Evolutionary conservation across 2,888 invertebrate genomes (phyloP).

Genomic region (Micoletzkya japonica): DNA sequence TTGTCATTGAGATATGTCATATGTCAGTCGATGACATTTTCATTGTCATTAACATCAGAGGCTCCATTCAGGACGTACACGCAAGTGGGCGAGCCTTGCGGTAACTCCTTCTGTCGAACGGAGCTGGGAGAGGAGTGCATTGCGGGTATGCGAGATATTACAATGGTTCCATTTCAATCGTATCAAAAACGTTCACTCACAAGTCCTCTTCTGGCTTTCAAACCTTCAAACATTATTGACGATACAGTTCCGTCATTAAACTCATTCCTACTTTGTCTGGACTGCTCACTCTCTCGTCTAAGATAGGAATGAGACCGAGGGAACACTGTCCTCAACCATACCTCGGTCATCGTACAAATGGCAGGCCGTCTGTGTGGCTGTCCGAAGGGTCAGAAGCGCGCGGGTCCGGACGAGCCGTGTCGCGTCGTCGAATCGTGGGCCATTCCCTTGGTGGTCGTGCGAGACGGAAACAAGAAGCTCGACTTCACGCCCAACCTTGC

Average conservation of each 20-base stretch:
- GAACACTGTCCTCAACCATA: too few species aligned
- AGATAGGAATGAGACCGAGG: too few species aligned
- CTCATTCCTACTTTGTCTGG: too few species aligned
- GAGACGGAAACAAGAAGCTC: slow-evolving; percentile 44
- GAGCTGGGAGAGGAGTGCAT: slow-evolving; percentile 62
- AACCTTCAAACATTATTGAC: too few species aligned
- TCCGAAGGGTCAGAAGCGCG: slow-evolving; percentile 53
- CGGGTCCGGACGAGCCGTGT: slow-evolving; percentile 44
- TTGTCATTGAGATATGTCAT: background rate
- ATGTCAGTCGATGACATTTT: too few species aligned
- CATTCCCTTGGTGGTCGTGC: slow-evolving; percentile 52
- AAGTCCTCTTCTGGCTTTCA: too few species aligned
- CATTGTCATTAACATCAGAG: background rate
- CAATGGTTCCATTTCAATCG: too few species aligned
- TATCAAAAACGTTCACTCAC: too few species aligned
- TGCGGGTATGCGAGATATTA: slow-evolving; percentile 36
- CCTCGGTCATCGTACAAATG: background rate
- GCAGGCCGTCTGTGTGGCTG: slow-evolving; percentile 49
- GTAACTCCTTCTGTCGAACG: slow-evolving; percentile 45
- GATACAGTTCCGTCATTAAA: too few species aligned
- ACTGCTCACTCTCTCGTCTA: too few species aligned
- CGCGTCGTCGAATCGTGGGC: slow-evolving; percentile 50
- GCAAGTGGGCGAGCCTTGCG: slow-evolving; percentile 49
- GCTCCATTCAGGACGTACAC: slow-evolving; percentile 13
- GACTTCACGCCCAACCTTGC: slow-evolving; percentile 41